Base-by-base conservation (phyloP, 2,797 vertebrate species). In the Decapterus maruadsi region DNA sequence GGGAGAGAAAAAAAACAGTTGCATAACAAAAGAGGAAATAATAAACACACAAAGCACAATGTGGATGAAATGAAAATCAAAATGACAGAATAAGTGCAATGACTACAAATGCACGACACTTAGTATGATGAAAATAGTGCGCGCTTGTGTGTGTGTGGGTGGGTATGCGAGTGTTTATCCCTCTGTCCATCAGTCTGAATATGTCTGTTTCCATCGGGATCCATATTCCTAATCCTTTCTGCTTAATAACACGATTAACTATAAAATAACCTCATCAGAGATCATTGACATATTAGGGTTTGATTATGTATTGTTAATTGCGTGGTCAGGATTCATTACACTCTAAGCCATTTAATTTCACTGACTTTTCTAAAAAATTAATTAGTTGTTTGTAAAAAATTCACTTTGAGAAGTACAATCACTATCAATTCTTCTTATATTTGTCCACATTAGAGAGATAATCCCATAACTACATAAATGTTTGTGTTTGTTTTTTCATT, bases 291-390 rank as follows among this genome's bases (percentile, higher is more conserved):
- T 72, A 75, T 84, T 74, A 81, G 74, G 63, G 79, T 74, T 87
- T 91, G 82, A 89, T 87, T 84, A 68, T 77, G 61, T 80, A 63
- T 83, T 85, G 77, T 83, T 87, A 86, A 89, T 85, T 77, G 62
- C 72, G 36, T 68, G 48, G 48, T 22, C 55, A 66, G 75, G 53
- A 89, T 87, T 90, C 65, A 85, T 91, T 85, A 85, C 55, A 83
- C 81, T 80, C 65, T 74, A 78, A 87, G 81, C 73, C 55, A 79
- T 88, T 83, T 75, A 46, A 83, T 82, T 86, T 77, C 68, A 84
- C 50, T 61, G 63, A 88, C 63, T 79, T 74, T 77, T 78, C 71
- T 78, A 26, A 34, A 34, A 74, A 84, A 70, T 85, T 6, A 74
- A 87, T 87, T 73, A 72, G 68, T 50, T 64, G 54, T 84, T 83